Evolutionary conservation across 2,888 invertebrate genomes (phyloP).

Genomic region (Campoplex nolae): DNA sequence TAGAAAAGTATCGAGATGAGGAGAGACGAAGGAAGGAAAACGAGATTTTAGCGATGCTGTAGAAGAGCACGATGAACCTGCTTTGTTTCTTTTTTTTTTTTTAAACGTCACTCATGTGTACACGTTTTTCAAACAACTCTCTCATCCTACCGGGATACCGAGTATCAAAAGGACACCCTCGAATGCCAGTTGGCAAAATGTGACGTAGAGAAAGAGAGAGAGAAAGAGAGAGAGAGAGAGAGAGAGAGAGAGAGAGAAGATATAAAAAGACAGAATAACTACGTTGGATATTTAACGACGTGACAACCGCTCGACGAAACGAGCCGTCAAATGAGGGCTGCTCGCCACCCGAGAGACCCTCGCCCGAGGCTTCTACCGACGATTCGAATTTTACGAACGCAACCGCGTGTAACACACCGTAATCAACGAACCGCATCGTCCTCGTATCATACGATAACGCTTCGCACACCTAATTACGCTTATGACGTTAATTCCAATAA

Average conservation of each 20-base stretch:
- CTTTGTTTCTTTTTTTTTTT: neutral
- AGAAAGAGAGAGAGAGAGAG: neutral
- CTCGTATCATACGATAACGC: constrained; percentile 33
- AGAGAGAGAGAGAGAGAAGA: neutral
- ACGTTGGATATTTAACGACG: constrained; percentile 66
- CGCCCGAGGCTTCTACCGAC: constrained; percentile 26
- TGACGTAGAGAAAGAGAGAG: neutral
- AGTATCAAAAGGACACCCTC: constrained; percentile 49
- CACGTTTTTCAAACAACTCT: constrained; percentile 23
- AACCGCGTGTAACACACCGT: constrained; percentile 39
- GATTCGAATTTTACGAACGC: constrained; percentile 63
- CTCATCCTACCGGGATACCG: constrained; percentile 44
- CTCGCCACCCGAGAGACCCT: constrained; percentile 54
- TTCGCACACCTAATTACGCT: constrained; percentile 25
- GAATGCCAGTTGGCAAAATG: constrained; percentile 29
- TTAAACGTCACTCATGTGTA: constrained; percentile 36
- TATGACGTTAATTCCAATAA: constrained; percentile 29
- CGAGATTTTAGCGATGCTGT: constrained; percentile 20
- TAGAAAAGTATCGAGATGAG: neutral
- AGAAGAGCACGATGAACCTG: constrained; percentile 59
- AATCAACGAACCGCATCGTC: constrained; percentile 45
- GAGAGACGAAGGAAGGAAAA: neutral
- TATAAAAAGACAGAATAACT: constrained; percentile 43
- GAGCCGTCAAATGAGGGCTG: constrained; percentile 63
- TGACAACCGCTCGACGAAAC: constrained; percentile 67